Conservation (phyloP, 1,140 invertebrate species). For the Cyclargus thomasi region DNA sequence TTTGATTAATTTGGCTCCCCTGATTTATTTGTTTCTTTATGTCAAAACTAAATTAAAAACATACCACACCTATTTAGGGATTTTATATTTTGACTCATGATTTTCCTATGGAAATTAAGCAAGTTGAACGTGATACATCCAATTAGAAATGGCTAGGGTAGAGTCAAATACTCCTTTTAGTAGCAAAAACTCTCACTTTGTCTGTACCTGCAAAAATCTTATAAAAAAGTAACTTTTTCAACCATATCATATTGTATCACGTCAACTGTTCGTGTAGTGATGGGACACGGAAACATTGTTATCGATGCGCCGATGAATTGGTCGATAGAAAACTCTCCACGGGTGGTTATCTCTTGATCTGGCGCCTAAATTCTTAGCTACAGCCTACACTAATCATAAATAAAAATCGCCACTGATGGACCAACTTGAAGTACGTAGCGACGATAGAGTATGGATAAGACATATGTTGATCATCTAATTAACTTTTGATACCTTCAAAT, state of each 20-base stretch:
- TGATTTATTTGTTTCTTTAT: neutral
- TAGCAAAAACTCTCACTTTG: no score
- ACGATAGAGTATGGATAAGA: conserved; percentile 18
- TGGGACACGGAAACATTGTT: conserved; percentile 30
- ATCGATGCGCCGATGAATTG: conserved; percentile 42
- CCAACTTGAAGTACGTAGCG: conserved; percentile 22
- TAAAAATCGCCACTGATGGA: conserved; percentile 37
- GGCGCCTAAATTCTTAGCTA: conserved; percentile 64
- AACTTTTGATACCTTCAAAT: no score
- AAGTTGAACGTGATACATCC: no score
- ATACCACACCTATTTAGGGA: neutral
- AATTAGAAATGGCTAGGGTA: no score
- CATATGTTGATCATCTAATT: neutral
- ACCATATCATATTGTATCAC: neutral
- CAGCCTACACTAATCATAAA: conserved; percentile 37
- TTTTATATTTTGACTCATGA: neutral
- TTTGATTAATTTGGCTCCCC: conserved; percentile 32
- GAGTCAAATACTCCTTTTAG: no score
- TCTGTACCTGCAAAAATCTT: no score
- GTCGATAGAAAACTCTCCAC: conserved; percentile 35
- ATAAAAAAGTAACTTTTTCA: neutral
- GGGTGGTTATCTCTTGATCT: conserved; percentile 52
- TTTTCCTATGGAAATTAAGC: no score
- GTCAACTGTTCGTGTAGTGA: conserved; percentile 22
- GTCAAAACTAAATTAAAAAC: neutral